Conservation (phyloP, 2,113 vertebrate species). For the Osmerus mordax region DNA sequence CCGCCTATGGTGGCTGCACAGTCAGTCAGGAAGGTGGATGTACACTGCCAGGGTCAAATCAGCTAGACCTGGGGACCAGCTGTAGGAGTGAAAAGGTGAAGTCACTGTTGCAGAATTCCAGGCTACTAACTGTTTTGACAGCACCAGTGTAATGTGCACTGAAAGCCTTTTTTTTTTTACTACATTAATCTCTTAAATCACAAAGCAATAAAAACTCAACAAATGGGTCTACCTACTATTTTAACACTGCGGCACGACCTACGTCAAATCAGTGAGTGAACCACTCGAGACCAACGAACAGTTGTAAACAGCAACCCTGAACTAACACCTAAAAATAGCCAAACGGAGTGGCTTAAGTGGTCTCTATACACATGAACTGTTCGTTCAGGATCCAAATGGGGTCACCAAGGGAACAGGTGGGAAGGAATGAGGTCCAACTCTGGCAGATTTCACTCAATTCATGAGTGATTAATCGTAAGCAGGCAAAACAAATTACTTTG, state of each 20-base stretch:
- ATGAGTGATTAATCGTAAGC: not conserved
- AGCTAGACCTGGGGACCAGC: not conserved
- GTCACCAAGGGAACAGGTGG: not conserved
- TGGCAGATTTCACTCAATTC: not conserved
- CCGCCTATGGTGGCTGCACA: not conserved
- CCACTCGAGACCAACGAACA: not conserved
- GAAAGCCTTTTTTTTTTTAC: not conserved
- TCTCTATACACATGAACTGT: not conserved
- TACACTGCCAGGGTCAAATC: too few species aligned
- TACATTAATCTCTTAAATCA: conserved; percentile 15
- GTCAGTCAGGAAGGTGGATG: not conserved
- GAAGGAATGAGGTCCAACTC: not conserved
- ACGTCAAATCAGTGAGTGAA: not conserved
- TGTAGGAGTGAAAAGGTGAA: not conserved
- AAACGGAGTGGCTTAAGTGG: not conserved
- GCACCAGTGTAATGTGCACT: not conserved
- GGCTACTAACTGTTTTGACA: conserved; percentile 1
- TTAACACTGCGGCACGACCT: not conserved
- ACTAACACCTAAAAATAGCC: not conserved
- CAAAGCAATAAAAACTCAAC: conserved; percentile 5
- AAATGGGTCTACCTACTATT: not conserved
- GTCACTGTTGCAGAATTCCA: not conserved
- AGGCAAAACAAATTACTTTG: not conserved
- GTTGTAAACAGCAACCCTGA: not conserved
- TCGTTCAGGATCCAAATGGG: not conserved